phyloP scores from a whole-genome alignment of 2,797 vertebrate genomes.

The Lophotriccus pileatus region DNA sequence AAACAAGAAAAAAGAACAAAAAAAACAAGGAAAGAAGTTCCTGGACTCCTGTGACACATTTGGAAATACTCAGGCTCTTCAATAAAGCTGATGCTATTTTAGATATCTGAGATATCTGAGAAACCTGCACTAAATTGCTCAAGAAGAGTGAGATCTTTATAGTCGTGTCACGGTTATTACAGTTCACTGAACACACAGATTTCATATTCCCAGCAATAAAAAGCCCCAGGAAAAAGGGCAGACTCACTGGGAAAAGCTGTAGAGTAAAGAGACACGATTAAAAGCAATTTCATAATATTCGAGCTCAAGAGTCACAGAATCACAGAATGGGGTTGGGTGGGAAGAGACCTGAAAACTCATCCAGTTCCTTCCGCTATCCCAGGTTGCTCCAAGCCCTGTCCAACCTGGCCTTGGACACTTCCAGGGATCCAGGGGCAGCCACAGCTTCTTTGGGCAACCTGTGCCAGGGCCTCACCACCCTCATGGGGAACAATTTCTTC shows the following conservation, averaged over 20 bases:
- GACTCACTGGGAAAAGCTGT: not conserved
- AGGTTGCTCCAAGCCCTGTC: rapidly evolving
- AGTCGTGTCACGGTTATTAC: not conserved
- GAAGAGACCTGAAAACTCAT: not conserved
- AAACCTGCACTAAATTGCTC: not conserved
- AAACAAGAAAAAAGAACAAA: not conserved
- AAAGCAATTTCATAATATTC: not conserved
- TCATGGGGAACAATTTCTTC: not conserved
- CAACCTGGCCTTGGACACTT: not conserved
- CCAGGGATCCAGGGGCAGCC: not conserved
- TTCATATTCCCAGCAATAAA: not conserved
- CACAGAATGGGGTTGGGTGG: not conserved
- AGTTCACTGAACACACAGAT: not conserved
- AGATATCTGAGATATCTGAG: not conserved
- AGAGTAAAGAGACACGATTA: not conserved
- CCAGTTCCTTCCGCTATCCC: rapidly evolving
- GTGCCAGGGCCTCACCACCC: rapidly evolving
- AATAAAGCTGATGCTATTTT: not conserved
- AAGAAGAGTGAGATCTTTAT: not conserved
- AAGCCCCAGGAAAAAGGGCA: not conserved
- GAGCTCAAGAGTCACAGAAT: not conserved
- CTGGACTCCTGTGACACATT: not conserved
- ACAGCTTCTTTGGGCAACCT: not conserved
- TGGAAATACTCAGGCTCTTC: not conserved
- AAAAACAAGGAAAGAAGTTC: not conserved